Evolutionary conservation across 2,113 vertebrate species (phyloP).

Genomic region (Planiliza haematocheilus): DNA sequence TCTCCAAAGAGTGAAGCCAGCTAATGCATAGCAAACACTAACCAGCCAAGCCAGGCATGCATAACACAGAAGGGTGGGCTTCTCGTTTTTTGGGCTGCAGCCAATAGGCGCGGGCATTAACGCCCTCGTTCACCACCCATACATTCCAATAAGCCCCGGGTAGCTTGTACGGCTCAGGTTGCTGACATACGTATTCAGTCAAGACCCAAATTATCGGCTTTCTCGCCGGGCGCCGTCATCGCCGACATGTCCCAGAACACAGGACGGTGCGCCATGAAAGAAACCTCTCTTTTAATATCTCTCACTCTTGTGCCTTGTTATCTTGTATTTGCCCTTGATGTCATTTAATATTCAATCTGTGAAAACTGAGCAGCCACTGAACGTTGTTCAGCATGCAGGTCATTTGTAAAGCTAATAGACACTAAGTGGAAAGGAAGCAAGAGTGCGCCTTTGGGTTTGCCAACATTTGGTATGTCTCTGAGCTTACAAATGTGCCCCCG

Average conservation of each 20-base stretch:
- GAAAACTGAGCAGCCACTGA: constrained; percentile 51
- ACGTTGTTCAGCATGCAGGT: constrained; percentile 44
- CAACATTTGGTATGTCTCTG: constrained; percentile 27
- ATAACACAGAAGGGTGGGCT: constrained; percentile 64
- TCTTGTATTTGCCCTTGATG: constrained; percentile 67
- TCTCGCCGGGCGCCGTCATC: constrained; percentile 60
- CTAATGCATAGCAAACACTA: constrained; percentile 77
- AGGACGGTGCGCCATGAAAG: constrained; percentile 48
- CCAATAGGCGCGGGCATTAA: constrained; percentile 55
- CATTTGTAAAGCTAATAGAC: constrained; percentile 62
- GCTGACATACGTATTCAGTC: constrained; percentile 69
- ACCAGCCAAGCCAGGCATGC: constrained; percentile 64
- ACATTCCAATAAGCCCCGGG: constrained; percentile 66
- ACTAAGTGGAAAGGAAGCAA: constrained; percentile 49
- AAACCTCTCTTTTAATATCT: constrained; percentile 46
- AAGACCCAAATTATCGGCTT: constrained; percentile 70
- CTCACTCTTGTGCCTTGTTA: constrained; percentile 30
- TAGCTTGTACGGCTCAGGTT: constrained; percentile 68
- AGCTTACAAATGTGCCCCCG: constrained; percentile 26
- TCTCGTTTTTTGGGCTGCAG: constrained; percentile 23
- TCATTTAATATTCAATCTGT: constrained; percentile 69
- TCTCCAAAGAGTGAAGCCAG: constrained; percentile 66
- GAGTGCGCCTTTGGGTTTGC: constrained; percentile 33
- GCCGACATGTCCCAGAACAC: constrained; percentile 55
- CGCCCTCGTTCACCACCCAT: constrained; percentile 41